These are phyloP conservation scores for Drosophila mayri DNA, from an alignment of 1,140 invertebrate species.

Conservation along the genomic window DNA sequence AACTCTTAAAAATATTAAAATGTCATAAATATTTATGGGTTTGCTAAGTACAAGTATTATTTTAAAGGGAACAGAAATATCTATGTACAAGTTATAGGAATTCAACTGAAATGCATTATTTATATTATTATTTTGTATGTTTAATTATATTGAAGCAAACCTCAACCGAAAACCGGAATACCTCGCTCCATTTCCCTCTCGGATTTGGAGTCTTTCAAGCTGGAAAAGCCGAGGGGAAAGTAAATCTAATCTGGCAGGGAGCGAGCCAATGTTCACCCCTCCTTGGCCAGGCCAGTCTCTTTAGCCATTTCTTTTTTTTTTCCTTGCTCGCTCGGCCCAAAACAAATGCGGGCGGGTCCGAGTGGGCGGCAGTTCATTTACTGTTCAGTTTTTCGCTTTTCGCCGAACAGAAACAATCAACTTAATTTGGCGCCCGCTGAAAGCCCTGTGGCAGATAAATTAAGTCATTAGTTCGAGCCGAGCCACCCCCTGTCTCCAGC, in stretches of 20 bases:
- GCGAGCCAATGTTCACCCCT: constrained; percentile 17
- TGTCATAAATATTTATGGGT: neutral
- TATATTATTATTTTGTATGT: neutral
- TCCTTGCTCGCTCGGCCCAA: neutral
- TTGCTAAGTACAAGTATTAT: neutral
- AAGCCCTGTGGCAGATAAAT: constrained; percentile 85
- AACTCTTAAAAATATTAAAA: neutral
- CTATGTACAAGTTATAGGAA: too few relatives aligned
- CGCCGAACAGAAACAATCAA: constrained; percentile 72
- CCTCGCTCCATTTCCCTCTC: neutral
- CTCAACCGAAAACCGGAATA: neutral
- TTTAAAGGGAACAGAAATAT: too few relatives aligned
- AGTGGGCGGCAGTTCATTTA: constrained; percentile 49
- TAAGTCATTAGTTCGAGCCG: constrained; percentile 84
- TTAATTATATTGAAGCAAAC: neutral
- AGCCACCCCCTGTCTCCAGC: neutral
- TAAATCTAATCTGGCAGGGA: constrained; percentile 56
- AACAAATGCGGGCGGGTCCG: constrained; percentile 27
- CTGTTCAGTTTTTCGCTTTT: constrained; percentile 24
- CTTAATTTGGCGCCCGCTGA: constrained; percentile 84
- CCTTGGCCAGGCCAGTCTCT: constrained; percentile 7
- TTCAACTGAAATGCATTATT: neutral
- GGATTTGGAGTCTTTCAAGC: neutral
- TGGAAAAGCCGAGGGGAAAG: neutral
- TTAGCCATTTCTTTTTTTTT: neutral